Evolutionary conservation across 1,140 invertebrate species (phyloP), one percentile per base, ranked within the genome.

Genomic region (Polypedilum vanderplanki): DNA sequence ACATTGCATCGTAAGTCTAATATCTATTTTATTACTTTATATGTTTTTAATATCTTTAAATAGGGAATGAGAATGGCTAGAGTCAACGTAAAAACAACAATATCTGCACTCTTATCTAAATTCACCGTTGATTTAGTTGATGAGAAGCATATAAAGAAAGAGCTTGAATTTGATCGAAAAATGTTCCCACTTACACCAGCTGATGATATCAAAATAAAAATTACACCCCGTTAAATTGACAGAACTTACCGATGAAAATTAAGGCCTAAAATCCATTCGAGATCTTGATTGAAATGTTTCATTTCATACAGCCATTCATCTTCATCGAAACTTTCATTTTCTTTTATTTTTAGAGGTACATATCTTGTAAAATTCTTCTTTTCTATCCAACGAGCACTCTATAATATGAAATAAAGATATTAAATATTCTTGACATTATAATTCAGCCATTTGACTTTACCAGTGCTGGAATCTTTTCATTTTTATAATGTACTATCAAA

Each of bases 1-100:
- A 46, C 87, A 87, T 77, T 90, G 89, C 76, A 84, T 90, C 73
- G 85, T 85, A 84, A 77, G 83, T 7, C 8, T 17, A 1, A 33
- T 64, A 73, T 40, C 46, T 17, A 57, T 8, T 57, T 57, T 7
- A 57, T 3, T 3, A 57, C 1, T 57, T 12, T 57, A 15, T 1
- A 57, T 17, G 10, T 8, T 15, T 17, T 57, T 15, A n/a, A n/a
- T n/a, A n/a, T n/a, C n/a, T 15, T 57, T 57, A 15, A n/a, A n/a
- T 9, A 12, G 17, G 64, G 64, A 67, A 18, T 17, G 18, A 17
- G 64, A 67, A 67, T 67, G 64, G 64, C n/a, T 17, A 10, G 1
- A 8, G 17, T 67, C 7, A n/a, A n/a, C 7, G 18, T 20, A 1
- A 67, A 67, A 67, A 8, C 7, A n/a, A n/a, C 3, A 2, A 67